phyloP scores from a whole-genome alignment of 1,140 invertebrate genomes.

The Euschistus heros region DNA sequence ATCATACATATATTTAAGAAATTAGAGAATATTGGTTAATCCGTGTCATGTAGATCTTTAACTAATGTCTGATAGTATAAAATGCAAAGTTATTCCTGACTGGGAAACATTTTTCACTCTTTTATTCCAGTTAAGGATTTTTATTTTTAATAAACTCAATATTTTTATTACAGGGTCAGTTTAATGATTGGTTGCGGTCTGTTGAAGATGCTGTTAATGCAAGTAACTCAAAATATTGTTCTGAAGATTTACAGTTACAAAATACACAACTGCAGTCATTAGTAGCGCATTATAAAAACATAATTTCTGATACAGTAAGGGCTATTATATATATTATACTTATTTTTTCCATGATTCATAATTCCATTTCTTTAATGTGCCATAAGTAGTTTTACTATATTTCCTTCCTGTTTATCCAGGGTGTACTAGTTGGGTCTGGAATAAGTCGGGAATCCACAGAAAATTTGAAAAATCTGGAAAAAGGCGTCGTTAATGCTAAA shows the following conservation, averaged over 20 bases:
- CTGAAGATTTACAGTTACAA: slow-evolving; percentile 2
- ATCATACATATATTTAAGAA: too few species aligned
- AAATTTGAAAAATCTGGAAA: too few species aligned
- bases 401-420: neutral
- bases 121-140: too few species aligned
- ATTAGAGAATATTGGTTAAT: too few species aligned
- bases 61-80: too few species aligned
- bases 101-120: too few species aligned
- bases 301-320: slow-evolving; percentile 2
- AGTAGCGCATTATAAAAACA: slow-evolving; percentile 9
- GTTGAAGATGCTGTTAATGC: slow-evolving; percentile 1
- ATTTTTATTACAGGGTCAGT: neutral
- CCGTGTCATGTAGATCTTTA: too few species aligned
- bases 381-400: neutral
- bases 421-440: too few species aligned
- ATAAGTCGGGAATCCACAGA: too few species aligned
- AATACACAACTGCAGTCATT: slow-evolving; percentile 9
- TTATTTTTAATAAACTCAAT: neutral
- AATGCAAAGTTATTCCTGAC: too few species aligned
- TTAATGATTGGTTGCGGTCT: neutral
- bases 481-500: too few species aligned
- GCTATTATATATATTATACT: neutral
- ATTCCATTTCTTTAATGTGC: neutral
- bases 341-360: neutral
- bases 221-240: neutral